phyloP scores from a whole-genome alignment of 2,888 invertebrate genomes.

The Melanargia galathea region DNA sequence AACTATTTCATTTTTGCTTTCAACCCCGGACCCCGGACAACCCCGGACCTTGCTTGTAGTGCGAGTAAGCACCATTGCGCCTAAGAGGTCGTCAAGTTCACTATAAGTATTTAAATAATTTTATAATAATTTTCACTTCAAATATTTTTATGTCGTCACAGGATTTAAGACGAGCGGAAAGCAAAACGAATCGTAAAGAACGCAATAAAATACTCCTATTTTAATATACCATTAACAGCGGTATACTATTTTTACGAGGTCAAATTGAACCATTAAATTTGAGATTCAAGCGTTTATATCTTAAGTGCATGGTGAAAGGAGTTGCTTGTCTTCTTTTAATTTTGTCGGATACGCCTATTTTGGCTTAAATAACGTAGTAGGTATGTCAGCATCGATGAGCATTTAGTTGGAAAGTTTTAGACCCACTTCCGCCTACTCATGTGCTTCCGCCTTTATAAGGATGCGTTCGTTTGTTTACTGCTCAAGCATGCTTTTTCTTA shows the following conservation, averaged over 20 bases:
- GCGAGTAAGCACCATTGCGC: background rate
- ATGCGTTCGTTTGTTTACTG: too few species aligned
- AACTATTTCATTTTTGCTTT: too few species aligned
- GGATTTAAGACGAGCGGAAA: constrained; percentile 19
- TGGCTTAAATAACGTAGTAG: too few species aligned
- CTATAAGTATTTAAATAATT: background rate
- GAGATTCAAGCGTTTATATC: constrained; percentile 9
- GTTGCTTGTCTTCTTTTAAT: background rate
- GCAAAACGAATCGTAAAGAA: constrained; percentile 21
- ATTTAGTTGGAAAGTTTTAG: too few species aligned
- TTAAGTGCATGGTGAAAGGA: background rate
- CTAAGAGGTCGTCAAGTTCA: background rate
- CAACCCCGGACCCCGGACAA: background rate
- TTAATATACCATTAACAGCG: constrained; percentile 8
- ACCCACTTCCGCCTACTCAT: too few species aligned
- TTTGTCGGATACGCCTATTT: too few species aligned
- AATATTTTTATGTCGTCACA: constrained; percentile 25
- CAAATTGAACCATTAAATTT: constrained; percentile 16
- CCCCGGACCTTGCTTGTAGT: constrained; percentile 1
- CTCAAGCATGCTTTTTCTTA: too few species aligned
- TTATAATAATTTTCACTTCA: constrained; percentile 5
- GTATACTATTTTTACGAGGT: constrained; percentile 16
- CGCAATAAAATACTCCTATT: constrained; percentile 16
- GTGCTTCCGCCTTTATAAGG: too few species aligned
- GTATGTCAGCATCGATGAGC: too few species aligned